Evolutionary conservation across 2,888 invertebrate genomes (phyloP).

Genomic region (Hypomecis punctinalis): DNA sequence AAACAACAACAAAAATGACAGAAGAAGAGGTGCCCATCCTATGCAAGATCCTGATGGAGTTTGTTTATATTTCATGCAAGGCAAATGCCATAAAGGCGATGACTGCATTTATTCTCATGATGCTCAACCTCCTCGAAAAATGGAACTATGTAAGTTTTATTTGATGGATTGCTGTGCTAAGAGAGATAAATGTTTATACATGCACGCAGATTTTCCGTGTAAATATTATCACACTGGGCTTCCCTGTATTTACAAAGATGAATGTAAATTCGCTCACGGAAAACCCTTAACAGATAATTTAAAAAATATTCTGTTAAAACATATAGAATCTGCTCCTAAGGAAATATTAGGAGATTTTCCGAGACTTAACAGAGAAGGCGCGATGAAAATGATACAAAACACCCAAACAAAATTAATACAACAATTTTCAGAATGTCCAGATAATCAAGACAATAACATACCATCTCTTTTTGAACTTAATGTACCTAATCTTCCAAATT

Average conservation of each 20-base stretch:
- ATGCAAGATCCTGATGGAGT: slow-evolving; percentile 89
- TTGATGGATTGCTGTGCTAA: slow-evolving; percentile 98
- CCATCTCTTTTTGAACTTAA: slow-evolving; percentile 80
- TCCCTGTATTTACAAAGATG: slow-evolving; percentile 91
- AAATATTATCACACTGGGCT: slow-evolving; percentile 98
- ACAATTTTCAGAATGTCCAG: slow-evolving; percentile 68
- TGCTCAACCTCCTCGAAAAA: slow-evolving; percentile 91
- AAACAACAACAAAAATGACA: slow-evolving; percentile 74
- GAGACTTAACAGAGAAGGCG: slow-evolving; percentile 91
- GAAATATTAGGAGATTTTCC: slow-evolving; percentile 96
- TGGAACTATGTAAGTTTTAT: slow-evolving; percentile 98
- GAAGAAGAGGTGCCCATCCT: slow-evolving; percentile 83
- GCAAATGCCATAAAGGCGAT: slow-evolving; percentile 93
- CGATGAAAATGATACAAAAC: slow-evolving; percentile 84
- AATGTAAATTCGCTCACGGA: slow-evolving; percentile 97
- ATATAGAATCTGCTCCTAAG: slow-evolving; percentile 95
- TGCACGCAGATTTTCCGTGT: slow-evolving; percentile 99
- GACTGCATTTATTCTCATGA: slow-evolving; percentile 96
- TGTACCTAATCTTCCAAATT: slow-evolving; percentile 71
- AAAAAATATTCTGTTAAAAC: slow-evolving; percentile 87
- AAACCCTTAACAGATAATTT: slow-evolving; percentile 93
- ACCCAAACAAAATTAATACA: slow-evolving; percentile 77
- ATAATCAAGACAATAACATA: slow-evolving; percentile 68
- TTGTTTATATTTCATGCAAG: slow-evolving; percentile 94
- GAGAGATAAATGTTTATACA: slow-evolving; percentile 96